Base-by-base conservation (phyloP, 2,888 invertebrate genomes). In the Nudaria mundana region DNA sequence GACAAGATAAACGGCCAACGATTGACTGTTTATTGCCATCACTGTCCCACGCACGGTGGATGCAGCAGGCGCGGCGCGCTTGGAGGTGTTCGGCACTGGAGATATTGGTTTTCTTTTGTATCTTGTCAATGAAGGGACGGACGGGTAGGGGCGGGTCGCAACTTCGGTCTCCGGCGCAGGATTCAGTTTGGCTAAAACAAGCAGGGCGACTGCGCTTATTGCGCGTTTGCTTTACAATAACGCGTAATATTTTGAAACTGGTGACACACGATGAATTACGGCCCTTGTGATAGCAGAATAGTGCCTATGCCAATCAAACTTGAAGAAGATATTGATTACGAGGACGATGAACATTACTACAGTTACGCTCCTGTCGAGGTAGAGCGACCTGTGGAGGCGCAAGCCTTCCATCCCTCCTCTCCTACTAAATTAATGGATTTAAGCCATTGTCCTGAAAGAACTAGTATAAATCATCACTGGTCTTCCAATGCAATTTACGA, bases 71-170 rank as follows among this genome's bases (percentile, higher is more conserved):
- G 81, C 76, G 81, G 75, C 72, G 67, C 75, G 56, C 64, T 69
- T 69, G 77, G 76, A 73, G 77, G 76, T 71, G 72, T 58, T 37
- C 45, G 30, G 68, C 66, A 58, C 63, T 76, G 78, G 80, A 81
- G 76, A 73, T 79, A 84, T 78, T 73, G 75, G 73, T 82, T 85
- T 86, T 37, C 20, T 68, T 86, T 87, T 87, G 78, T 85, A 69
- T 82, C 81, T 84, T 83, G 85, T 87, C 85, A 86, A 83, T 81
- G 84, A 85, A 86, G 81, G 82, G 79, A 79, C 81, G 82, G 79
- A 79, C 81, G 81, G 76, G 75, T 71, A 71, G 82, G 81, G 84
- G 84, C 83, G 81, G 81, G 61, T 66, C 69, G 65, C 67, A 63
- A 56, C 56, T 50, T 60, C 47, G 52, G 50, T 71, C 56, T 50